Evolutionary conservation across 1,140 invertebrate species (phyloP).

Genomic region (Lordiphosa clarofinis): DNA sequence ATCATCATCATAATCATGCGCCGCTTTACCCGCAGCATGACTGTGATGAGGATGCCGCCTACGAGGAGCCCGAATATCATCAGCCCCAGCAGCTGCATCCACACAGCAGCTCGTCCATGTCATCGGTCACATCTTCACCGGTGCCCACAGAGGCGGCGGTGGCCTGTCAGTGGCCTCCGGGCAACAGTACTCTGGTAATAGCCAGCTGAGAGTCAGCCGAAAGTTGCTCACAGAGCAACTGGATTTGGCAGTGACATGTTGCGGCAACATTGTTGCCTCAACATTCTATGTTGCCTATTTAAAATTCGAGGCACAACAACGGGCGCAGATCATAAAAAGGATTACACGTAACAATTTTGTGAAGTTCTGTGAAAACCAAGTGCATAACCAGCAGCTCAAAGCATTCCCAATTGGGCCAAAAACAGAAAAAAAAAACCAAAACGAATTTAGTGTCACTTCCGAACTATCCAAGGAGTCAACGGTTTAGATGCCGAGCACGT

Average conservation of each 20-base stretch:
- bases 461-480: constrained; percentile 12
- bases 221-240: constrained; percentile 28
- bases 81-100: constrained; percentile 67
- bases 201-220: constrained; percentile 70
- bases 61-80: constrained; percentile 74
- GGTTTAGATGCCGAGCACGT: constrained; percentile 67
- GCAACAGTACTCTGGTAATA: constrained; percentile 65
- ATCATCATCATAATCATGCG: constrained; percentile 11
- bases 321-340: constrained; percentile 69
- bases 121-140: constrained; percentile 54
- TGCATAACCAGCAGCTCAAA: constrained; percentile 1
- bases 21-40: constrained; percentile 49
- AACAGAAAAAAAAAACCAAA: constrained; percentile 66
- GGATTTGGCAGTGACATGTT: constrained; percentile 67
- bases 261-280: constrained; percentile 24
- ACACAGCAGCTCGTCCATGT: constrained; percentile 57
- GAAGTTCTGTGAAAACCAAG: constrained; percentile 32
- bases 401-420: constrained; percentile 11
- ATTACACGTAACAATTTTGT: constrained; percentile 73
- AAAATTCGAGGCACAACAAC: constrained; percentile 61
- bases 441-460: constrained; percentile 77
- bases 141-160: constrained; percentile 25
- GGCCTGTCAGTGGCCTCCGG: constrained; percentile 59
- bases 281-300: constrained; percentile 28
- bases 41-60: constrained; percentile 60